Conservation (phyloP, 1,140 invertebrate species). For the Chlorops oryzae region DNA sequence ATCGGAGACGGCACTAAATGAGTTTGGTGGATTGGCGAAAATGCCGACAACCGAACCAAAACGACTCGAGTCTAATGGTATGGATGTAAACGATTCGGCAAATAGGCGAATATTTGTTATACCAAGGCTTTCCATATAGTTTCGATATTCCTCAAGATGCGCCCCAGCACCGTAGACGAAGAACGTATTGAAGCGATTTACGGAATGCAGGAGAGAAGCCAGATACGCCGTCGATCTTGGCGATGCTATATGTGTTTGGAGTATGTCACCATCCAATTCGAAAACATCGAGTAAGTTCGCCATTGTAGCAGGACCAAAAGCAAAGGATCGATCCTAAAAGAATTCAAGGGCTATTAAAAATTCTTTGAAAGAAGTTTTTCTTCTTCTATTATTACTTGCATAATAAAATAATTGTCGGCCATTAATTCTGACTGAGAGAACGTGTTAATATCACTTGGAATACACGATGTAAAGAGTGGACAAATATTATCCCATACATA, state of each 20-base stretch:
- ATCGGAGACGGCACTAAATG: constrained; percentile 66
- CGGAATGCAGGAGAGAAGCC: constrained; percentile 58
- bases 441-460: constrained; percentile 49
- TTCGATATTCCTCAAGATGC: constrained; percentile 51
- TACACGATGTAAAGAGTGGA: constrained; percentile 63
- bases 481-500: constrained; percentile 64
- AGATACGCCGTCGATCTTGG: constrained; percentile 68
- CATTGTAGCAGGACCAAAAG: constrained; percentile 65
- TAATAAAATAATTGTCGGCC: constrained; percentile 47
- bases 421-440: constrained; percentile 52
- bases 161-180: constrained; percentile 54
- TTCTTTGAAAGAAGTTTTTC: background rate
- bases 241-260: constrained; percentile 68
- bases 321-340: constrained; percentile 65
- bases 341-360: background rate
- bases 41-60: constrained; percentile 65
- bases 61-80: constrained; percentile 51
- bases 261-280: constrained; percentile 62
- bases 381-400: constrained; percentile 51
- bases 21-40: constrained; percentile 67
- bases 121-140: constrained; percentile 51
- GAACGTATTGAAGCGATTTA: constrained; percentile 55
- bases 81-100: constrained; percentile 56
- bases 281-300: constrained; percentile 58
- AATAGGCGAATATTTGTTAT: constrained; percentile 55